phyloP scores from a whole-genome alignment of 2,113 vertebrate genomes.

The Macrotis lagotis region DNA sequence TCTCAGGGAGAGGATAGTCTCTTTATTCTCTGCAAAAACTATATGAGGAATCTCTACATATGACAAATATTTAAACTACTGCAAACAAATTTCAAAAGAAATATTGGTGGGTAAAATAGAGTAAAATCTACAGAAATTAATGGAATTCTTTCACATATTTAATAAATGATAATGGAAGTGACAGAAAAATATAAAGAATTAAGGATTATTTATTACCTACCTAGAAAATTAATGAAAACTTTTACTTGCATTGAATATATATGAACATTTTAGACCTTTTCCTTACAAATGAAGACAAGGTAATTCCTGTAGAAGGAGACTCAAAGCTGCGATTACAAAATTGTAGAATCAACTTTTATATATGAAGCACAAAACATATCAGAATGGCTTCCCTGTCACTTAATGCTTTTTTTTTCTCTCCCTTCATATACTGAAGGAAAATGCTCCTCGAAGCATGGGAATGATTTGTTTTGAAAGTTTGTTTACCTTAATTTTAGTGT shows the following conservation, averaged over 20 bases:
- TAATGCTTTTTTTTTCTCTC: background rate
- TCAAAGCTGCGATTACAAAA: constrained; percentile 49
- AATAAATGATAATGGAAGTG: constrained; percentile 53
- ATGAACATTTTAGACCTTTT: constrained; percentile 48
- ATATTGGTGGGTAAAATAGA: constrained; percentile 56
- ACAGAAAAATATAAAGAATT: constrained; percentile 50
- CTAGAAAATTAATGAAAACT: constrained; percentile 36
- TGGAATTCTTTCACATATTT: constrained; percentile 59
- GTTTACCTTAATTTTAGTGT: background rate
- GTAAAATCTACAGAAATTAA: constrained; percentile 36
- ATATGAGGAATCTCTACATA: background rate
- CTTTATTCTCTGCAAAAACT: background rate
- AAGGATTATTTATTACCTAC: constrained; percentile 49
- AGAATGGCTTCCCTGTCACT: background rate
- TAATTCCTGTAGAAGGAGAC: background rate
- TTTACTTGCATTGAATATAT: constrained; percentile 50
- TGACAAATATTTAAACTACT: constrained; percentile 25
- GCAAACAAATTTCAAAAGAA: constrained; percentile 43
- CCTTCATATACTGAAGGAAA: background rate
- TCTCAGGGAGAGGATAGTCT: background rate
- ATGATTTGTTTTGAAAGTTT: background rate
- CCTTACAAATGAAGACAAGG: constrained; percentile 32
- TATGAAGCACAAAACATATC: background rate
- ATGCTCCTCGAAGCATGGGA: background rate
- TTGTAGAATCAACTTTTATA: constrained; percentile 10